Evolutionary conservation across 2,888 invertebrate species (phyloP).

Genomic region (Diaperis boleti): DNA sequence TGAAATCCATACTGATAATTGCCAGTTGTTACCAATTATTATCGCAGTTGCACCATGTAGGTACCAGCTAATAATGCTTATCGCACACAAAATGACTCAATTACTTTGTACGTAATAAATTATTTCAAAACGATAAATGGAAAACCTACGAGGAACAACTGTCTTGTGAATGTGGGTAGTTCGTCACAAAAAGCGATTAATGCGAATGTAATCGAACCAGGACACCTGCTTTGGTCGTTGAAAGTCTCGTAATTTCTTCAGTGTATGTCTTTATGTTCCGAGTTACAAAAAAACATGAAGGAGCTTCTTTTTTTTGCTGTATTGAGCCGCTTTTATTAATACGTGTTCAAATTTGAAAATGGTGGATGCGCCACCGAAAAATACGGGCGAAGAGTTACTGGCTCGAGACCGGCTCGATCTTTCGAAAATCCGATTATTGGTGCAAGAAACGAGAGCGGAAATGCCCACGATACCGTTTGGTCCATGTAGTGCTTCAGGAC

Average conservation of each 20-base stretch:
- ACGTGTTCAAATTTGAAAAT: no score
- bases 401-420: no score
- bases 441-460: slow-evolving; percentile 25
- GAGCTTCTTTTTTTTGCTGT: no score
- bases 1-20: neutral
- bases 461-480: slow-evolving; percentile 41
- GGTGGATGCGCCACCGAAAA: no score
- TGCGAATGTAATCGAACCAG: neutral
- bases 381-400: no score
- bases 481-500: slow-evolving; percentile 30
- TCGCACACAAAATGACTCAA: slow-evolving; percentile 2
- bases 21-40: neutral
- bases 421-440: no score
- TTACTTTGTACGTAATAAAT: neutral
- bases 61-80: slow-evolving; percentile 2
- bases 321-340: no score
- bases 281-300: no score
- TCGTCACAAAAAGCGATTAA: neutral
- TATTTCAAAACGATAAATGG: neutral
- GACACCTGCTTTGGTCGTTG: slow-evolving; percentile 5
- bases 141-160: neutral
- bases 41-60: neutral
- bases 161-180: neutral
- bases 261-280: no score
- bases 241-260: no score